Base-by-base conservation (phyloP, 1,140 invertebrate genomes). In the Nixonia krombeini region DNA sequence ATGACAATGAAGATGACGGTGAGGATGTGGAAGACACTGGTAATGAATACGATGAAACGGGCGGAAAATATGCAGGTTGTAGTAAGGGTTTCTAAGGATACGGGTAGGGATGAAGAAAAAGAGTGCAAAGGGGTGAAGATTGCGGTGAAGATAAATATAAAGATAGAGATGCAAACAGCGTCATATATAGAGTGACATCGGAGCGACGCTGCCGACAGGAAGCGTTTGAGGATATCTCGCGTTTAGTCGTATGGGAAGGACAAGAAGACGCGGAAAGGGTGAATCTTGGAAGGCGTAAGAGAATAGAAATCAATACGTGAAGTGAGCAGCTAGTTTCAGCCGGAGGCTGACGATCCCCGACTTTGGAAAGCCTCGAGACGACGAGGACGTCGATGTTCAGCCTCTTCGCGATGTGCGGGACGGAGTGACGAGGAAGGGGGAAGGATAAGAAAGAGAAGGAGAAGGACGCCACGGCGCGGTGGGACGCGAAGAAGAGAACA, bases 241-340 rank as follows among this genome's bases (percentile, higher is more conserved):
- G 15, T n/a, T n/a, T n/a, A 26, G 21, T 41, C 35, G 59, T 45
- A 41, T 52, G 57, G 10, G 38, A 62, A 50, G 51, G 53, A 62
- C 56, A 62, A 62, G 63, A 47, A 62, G 51, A 47, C 55, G 64
- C 56, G 57, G 70, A 77, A 78, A 75, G 74, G 72, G 75, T 75
- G 76, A 79, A 71, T 69, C 75, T 73, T 65, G 75, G 71, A 75
- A 76, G 74, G 77, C 75, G 74, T 79, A 79, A 81, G 80, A 82
- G 79, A 84, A 84, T 84, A 79, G 81, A 84, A 83, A 84, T 84
- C 82, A 84, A 84, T 84, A 84, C 76, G 81, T 81, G 80, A 84
- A 82, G 80, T 83, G 80, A 83, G 75, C 80, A 80, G 75, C 77
- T 72, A 83, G 80, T 79, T 78, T 75, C 72, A 71, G 72, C 72